Conservation (phyloP, 2,888 invertebrate species). For the Tinea pellionella region DNA sequence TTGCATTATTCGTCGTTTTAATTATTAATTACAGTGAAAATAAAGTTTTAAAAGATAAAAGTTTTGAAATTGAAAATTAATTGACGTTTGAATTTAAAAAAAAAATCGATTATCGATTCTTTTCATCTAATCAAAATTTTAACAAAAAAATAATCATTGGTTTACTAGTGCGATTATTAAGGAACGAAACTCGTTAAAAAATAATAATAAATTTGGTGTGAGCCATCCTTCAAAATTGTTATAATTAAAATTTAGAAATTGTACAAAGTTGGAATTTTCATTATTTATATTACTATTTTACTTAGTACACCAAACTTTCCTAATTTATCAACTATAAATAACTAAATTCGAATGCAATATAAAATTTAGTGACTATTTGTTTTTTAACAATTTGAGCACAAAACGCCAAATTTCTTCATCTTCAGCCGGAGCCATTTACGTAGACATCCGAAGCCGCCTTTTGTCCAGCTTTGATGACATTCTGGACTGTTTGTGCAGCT, state of each 20-base stretch:
- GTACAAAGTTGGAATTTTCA: not conserved
- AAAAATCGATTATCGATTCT: not conserved
- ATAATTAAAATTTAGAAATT: not conserved
- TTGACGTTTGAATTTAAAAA: not conserved
- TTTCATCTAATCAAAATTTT: too few relatives aligned
- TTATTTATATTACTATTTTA: too few relatives aligned
- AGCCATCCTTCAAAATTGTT: not conserved
- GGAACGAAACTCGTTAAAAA: not conserved
- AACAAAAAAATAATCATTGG: not conserved
- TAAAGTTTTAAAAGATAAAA: not conserved
- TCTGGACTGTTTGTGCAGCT: constrained; percentile 78
- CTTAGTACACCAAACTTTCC: too few relatives aligned
- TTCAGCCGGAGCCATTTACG: constrained; percentile 50
- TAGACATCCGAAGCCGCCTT: constrained; percentile 60
- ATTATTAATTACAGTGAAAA: not conserved
- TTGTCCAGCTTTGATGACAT: constrained; percentile 70
- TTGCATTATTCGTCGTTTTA: not conserved
- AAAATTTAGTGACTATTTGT: constrained; percentile 13
- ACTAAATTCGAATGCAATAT: not conserved
- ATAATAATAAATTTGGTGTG: not conserved
- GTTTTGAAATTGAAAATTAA: not conserved
- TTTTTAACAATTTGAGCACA: constrained; percentile 36
- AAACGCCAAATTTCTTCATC: not conserved
- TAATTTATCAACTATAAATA: not conserved
- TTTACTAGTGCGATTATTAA: too few relatives aligned